A percentile compares a stretch with the other conserved stretches of the same genome.
phyloP scores from a whole-genome alignment of 2,888 invertebrate species.

The Thalpophila matura region DNA sequence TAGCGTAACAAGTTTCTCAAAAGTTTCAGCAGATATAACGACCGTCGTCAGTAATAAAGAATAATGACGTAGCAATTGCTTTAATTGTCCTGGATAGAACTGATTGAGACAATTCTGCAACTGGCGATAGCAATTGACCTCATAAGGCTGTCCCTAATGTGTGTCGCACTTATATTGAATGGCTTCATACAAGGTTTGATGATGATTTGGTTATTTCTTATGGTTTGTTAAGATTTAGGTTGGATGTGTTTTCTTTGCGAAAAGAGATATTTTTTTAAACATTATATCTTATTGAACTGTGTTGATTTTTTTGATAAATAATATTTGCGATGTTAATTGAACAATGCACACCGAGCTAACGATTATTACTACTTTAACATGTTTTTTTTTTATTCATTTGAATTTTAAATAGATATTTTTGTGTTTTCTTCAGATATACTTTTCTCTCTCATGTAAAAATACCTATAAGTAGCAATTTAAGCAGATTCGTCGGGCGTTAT shows the following conservation, averaged over 20 bases:
- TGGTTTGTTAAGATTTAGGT: slow-evolving; percentile 7
- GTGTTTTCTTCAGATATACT: too few relatives aligned
- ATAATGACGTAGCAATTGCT: slow-evolving; percentile 48
- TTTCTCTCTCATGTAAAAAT: too few relatives aligned
- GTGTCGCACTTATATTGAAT: slow-evolving; percentile 23
- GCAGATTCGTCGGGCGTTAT: too few relatives aligned
- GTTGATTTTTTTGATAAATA: too few relatives aligned
- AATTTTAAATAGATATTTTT: too few relatives aligned
- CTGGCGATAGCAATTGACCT: slow-evolving; percentile 53
- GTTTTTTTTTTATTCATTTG: too few relatives aligned
- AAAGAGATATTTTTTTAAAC: too few relatives aligned
- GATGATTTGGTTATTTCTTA: slow-evolving; percentile 18
- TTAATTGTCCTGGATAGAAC: slow-evolving; percentile 55
- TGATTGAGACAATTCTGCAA: slow-evolving; percentile 58
- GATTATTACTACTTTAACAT: too few relatives aligned
- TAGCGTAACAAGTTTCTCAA: not conserved
- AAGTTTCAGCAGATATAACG: slow-evolving; percentile 11
- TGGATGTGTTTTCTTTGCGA: not conserved
- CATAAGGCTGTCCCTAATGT: slow-evolving; percentile 22
- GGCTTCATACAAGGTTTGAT: slow-evolving; percentile 34
- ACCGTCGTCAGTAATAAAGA: slow-evolving; percentile 38
- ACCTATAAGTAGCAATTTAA: too few relatives aligned
- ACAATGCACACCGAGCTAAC: too few relatives aligned
- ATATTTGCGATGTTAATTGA: too few relatives aligned
- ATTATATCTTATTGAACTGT: too few relatives aligned